Base-by-base conservation (phyloP, 2,888 invertebrate species). In the Cephonodes hylas region DNA sequence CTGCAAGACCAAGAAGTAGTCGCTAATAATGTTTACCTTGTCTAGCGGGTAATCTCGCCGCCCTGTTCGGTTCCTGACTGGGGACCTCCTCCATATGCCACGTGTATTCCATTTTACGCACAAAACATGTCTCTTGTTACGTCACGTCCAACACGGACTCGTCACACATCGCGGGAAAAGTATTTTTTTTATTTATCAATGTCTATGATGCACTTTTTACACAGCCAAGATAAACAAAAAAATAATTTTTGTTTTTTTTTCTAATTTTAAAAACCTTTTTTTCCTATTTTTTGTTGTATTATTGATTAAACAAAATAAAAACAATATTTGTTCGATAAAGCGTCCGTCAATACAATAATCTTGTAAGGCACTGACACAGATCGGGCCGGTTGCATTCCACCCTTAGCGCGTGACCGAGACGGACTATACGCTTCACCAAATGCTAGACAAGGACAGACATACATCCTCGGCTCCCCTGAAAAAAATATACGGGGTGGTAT, bases 311-410 rank as follows among this genome's bases (percentile, higher is more conserved):
- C 65, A 61, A 67, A 67, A 69, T 68, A 69, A 70, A 70, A 73
- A 71, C 64, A 34, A 66, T 77, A 74, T 77, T 82, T 75, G 75
- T 74, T 74, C 71, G 68, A 74, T 73, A 73, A 67, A 77, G 80
- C 91, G 91, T 90, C 91, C 86, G 85, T 77, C 84, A 83, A 81
- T 84, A 80, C 77, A 85, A 84, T 86, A 81, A 84, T 85, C 89
- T 77, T 79, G 71, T 82, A 86, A 87, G 84, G 84, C 81, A 91
- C 91, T 91, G 89, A 83, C 82, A 80, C 76, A 70, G 72, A 70
- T 72, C 71, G 69, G 75, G 74, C 75, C 72, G 73, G 64, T 63
- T 71, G 71, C 74, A 73, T 77, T 83, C 76, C 79, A 84, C 82
- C 88, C 90, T 86, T 81, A 69, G 74, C 72, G 86, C 74, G 81